A percentile compares a stretch with the other conserved stretches of the same genome.
These are phyloP conservation scores for Smittia aterrima DNA, from an alignment of 2,888 invertebrate species.

Conservation along the genomic window DNA sequence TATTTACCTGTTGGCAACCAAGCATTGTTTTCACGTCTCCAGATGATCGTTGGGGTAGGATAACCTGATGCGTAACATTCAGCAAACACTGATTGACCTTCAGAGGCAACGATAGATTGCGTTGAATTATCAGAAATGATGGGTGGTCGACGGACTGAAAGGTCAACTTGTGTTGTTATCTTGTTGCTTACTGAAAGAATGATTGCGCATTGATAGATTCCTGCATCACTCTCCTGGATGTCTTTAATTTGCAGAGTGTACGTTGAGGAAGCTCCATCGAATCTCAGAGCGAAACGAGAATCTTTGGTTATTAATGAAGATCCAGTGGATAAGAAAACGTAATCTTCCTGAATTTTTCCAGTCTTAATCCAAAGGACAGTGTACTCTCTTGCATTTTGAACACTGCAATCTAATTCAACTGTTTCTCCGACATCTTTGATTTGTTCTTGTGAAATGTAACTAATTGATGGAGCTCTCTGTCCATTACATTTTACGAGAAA, in stretches of 20 bases:
- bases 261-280: conserved; percentile 75
- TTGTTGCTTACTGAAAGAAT: conserved; percentile 75
- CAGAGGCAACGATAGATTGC: conserved; percentile 60
- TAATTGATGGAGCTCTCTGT: conserved; percentile 83
- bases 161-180: conserved; percentile 78
- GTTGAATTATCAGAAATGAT: conserved; percentile 92
- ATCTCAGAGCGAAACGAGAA: conserved; percentile 76
- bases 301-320: conserved; percentile 81
- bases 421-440: conserved; percentile 88
- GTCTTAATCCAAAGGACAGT: conserved; percentile 80
- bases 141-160: conserved; percentile 85
- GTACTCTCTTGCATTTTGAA: conserved; percentile 77
- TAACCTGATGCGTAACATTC: conserved; percentile 88
- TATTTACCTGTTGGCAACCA: conserved; percentile 61
- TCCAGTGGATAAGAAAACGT: conserved; percentile 76
- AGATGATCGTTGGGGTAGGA: conserved; percentile 75
- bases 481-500: conserved; percentile 46
- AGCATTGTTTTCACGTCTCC: no score
- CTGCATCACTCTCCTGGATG: conserved; percentile 90
- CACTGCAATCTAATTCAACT: conserved; percentile 77
- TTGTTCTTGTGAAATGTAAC: conserved; percentile 87
- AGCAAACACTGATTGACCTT: conserved; percentile 65
- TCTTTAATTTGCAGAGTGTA: conserved; percentile 84
- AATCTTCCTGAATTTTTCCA: conserved; percentile 62
- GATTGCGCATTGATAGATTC: conserved; percentile 83